phyloP scores from a whole-genome alignment of 1,140 invertebrate genomes.

The Drosophila trapezifrons region DNA sequence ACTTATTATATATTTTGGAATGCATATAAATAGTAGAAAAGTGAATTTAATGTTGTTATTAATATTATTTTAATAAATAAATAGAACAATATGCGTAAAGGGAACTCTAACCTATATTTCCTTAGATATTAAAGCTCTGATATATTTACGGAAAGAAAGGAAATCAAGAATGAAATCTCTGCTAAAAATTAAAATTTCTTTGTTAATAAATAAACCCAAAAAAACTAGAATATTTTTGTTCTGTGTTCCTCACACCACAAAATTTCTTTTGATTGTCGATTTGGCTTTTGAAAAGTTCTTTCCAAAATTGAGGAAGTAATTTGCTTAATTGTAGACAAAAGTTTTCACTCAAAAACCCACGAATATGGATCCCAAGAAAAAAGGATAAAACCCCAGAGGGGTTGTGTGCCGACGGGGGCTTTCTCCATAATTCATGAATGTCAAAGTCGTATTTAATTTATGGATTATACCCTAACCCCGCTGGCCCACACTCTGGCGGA shows the following conservation, averaged over 20 bases:
- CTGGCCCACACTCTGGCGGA: slow-evolving; percentile 6
- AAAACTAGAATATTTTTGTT: not conserved
- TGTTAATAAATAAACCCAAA: not conserved
- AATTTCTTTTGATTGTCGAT: slow-evolving; percentile 9
- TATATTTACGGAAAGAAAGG: no score
- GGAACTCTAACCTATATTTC: no score
- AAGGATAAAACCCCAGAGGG: not conserved
- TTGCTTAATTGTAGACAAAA: slow-evolving; percentile 36
- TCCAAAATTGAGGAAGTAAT: slow-evolving; percentile 24
- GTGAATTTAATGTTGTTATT: not conserved
- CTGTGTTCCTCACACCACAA: not conserved
- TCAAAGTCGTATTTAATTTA: slow-evolving; percentile 48
- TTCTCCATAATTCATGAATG: slow-evolving; percentile 46
- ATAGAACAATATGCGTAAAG: no score
- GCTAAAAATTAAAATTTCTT: no score
- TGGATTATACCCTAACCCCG: slow-evolving; percentile 13
- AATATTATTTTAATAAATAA: no score
- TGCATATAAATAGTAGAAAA: not conserved
- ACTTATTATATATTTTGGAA: not conserved
- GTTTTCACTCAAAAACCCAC: slow-evolving; percentile 19
- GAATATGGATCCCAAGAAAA: slow-evolving; percentile 11
- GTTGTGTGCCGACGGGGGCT: not conserved
- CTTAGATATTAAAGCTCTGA: no score
- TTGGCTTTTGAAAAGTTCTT: slow-evolving; percentile 15
- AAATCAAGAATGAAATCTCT: no score